Percentiles rank a stretch among this genome's conserved stretches.
Evolutionary conservation across 2,113 vertebrate genomes (phyloP).

Genomic region (human (Homo sapiens)): DNA sequence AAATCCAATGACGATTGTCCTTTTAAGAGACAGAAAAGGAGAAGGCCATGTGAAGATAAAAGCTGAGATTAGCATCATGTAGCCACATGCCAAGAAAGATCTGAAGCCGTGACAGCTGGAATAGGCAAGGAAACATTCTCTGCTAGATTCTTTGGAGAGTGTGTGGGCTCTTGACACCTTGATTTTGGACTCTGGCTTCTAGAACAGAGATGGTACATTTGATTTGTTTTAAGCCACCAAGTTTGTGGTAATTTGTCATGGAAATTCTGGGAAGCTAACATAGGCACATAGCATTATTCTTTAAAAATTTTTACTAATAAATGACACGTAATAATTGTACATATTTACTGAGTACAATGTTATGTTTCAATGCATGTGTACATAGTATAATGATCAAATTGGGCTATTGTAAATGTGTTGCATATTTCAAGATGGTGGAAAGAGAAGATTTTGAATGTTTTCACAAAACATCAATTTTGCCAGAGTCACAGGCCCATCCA

Average conservation of each 20-base stretch:
- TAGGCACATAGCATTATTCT: background rate
- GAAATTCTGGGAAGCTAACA: background rate
- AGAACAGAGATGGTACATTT: background rate
- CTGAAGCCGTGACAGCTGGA: background rate
- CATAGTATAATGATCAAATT: no score
- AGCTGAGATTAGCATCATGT: no score
- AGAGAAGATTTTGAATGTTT: no score
- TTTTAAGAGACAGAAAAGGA: no score
- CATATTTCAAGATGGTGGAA: no score
- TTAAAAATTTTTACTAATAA: no score
- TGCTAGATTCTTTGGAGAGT: background rate
- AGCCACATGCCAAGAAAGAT: background rate
- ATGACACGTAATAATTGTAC: no score
- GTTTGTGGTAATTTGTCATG: background rate
- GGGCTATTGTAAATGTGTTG: no score
- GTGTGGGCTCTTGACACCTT: background rate
- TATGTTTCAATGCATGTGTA: no score
- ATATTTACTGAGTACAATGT: no score
- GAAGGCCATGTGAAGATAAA: no score
- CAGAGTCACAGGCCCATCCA: background rate
- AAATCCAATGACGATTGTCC: no score
- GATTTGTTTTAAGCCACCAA: background rate
- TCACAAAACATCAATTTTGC: background rate
- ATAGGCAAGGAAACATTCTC: background rate
- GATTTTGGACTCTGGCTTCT: background rate